A percentile compares a stretch with the other conserved stretches of the same genome.
phyloP scores from a whole-genome alignment of 2,888 invertebrate species.

The Pseudococcus longispinus region DNA sequence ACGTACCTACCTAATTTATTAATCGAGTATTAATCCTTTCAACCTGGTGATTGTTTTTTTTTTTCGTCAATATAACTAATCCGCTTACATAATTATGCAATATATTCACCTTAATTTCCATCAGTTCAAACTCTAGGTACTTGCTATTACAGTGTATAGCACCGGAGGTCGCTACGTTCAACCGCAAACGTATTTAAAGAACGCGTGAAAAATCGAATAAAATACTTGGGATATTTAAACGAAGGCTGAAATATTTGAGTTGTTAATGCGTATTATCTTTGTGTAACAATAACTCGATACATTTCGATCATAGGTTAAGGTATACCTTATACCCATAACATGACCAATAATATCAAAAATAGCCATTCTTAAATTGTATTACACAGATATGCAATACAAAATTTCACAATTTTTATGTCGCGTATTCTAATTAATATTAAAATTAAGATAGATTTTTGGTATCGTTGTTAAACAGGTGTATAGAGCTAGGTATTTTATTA shows the following conservation, averaged over 20 bases:
- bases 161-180: slow-evolving; percentile 3
- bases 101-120: neutral
- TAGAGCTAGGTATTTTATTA: neutral
- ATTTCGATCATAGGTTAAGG: neutral
- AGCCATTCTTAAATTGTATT: neutral
- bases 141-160: neutral
- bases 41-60: neutral
- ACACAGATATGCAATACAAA: neutral
- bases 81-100: neutral
- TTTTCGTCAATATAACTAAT: neutral
- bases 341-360: neutral
- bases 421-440: neutral
- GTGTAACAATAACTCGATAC: neutral
- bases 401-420: neutral
- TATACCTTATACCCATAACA: neutral
- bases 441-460: neutral
- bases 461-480: neutral
- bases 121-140: neutral
- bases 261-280: slow-evolving; percentile 14
- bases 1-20: neutral
- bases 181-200: slow-evolving; percentile 38
- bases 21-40: slow-evolving; percentile 23
- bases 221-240: slow-evolving; percentile 29
- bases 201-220: slow-evolving; percentile 48
- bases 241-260: slow-evolving; percentile 14